These are phyloP conservation scores for Cephalopachus bancanus DNA, from an alignment of 2,797 vertebrate species.

Conservation along the genomic window DNA sequence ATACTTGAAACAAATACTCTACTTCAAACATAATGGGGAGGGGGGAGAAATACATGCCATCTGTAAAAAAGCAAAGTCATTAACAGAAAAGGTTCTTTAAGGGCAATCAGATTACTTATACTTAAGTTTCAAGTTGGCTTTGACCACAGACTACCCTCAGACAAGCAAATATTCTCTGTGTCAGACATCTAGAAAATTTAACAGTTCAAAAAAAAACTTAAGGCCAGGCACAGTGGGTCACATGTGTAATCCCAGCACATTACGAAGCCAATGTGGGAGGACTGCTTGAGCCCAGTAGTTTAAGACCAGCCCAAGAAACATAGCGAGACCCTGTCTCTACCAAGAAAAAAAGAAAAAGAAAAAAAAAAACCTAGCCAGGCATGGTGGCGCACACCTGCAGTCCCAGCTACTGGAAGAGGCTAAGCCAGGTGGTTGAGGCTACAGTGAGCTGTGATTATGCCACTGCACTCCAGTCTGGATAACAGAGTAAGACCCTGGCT, in stretches of 20 bases:
- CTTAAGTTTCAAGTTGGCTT: neutral
- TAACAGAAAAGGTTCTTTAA: neutral
- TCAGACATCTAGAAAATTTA: neutral
- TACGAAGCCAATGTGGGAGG: neutral
- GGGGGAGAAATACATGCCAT: neutral
- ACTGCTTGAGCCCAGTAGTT: neutral
- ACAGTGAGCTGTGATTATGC: neutral
- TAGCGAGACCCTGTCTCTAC: neutral
- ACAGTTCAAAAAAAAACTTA: conserved; percentile 15
- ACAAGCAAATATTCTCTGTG: neutral
- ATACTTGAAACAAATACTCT: neutral
- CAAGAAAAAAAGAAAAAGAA: neutral
- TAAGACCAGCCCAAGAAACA: neutral
- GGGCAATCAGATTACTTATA: neutral
- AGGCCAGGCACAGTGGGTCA: neutral
- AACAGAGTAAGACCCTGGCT: neutral
- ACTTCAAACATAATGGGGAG: neutral
- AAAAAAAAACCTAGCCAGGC: neutral
- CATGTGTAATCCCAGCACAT: neutral
- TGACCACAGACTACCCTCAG: neutral
- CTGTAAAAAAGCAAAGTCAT: neutral
- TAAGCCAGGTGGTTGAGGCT: neutral
- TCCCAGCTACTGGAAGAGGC: neutral
- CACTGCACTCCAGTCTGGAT: neutral
- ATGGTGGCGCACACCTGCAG: neutral